Conservation (phyloP, 2,113 vertebrate species). For the Archocentrus centrarchus region DNA sequence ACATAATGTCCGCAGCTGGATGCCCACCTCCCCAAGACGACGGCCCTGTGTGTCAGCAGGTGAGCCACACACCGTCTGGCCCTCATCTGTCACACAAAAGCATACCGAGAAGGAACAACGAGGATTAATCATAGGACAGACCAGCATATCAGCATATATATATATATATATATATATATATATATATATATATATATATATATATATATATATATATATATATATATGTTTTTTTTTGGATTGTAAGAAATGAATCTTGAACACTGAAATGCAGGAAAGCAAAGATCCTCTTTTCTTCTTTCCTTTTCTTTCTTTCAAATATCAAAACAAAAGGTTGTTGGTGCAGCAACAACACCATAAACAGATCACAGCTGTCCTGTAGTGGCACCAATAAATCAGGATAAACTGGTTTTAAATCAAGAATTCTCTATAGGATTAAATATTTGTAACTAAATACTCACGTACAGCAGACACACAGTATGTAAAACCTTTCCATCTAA, state of each 20-base stretch:
- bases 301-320: not conserved
- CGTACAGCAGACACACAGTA: not conserved
- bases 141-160: not conserved
- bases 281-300: not conserved
- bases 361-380: not conserved
- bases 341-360: not conserved
- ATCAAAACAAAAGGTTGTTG: not conserved
- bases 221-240: not conserved
- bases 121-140: conserved; percentile 10
- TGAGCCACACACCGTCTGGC: conserved; percentile 77
- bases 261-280: too few relatives aligned
- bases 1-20: conserved; percentile 86
- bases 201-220: too few relatives aligned
- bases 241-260: not conserved
- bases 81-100: conserved; percentile 75
- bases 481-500: not conserved
- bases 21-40: conserved; percentile 79
- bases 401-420: not conserved
- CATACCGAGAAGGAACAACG: not conserved
- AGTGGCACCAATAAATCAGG: not conserved
- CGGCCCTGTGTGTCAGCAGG: conserved; percentile 73
- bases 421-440: not conserved
- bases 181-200: too few relatives aligned
- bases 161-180: too few relatives aligned
- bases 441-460: not conserved